Conservation (phyloP, 2,797 vertebrate species). For the Pangasius sanitwongsei region DNA sequence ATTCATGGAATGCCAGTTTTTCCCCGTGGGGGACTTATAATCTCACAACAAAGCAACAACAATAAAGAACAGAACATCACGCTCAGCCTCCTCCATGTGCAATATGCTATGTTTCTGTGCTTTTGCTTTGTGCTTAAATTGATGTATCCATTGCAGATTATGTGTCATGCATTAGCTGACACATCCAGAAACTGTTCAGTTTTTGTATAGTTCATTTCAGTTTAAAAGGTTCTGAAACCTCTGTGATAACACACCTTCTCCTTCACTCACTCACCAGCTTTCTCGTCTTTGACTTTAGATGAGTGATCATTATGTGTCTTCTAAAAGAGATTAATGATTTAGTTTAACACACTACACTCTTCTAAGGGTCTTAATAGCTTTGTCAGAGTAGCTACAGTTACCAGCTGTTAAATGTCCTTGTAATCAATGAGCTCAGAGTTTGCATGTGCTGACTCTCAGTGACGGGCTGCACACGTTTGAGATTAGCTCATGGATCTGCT, state of each 20-base stretch:
- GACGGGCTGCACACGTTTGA: conserved; percentile 15
- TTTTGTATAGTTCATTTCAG: not conserved
- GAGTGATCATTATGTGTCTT: conserved; percentile 27
- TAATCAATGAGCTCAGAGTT: conserved; percentile 64
- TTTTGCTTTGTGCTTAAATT: not conserved
- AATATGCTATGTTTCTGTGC: not conserved
- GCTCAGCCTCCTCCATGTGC: not conserved
- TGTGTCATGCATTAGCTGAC: not conserved
- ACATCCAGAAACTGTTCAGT: too few relatives aligned
- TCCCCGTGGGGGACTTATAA: not conserved
- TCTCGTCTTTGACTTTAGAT: conserved; percentile 10
- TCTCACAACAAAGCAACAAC: not conserved
- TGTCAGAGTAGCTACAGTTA: conserved; percentile 57
- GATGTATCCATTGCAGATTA: not conserved
- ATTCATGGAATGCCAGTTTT: not conserved
- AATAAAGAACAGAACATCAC: not conserved
- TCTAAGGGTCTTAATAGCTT: conserved; percentile 50
- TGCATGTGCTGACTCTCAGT: conserved; percentile 51
- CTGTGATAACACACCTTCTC: not conserved
- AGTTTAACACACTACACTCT: conserved; percentile 51
- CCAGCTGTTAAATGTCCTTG: conserved; percentile 59
- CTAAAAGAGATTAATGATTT: conserved; percentile 62
- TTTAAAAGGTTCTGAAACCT: not conserved
- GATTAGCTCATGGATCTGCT: conserved; percentile 12
- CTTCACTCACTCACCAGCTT: not conserved